phyloP scores from a whole-genome alignment of 2,797 vertebrate genomes.

The Sebastes baramenuke region DNA sequence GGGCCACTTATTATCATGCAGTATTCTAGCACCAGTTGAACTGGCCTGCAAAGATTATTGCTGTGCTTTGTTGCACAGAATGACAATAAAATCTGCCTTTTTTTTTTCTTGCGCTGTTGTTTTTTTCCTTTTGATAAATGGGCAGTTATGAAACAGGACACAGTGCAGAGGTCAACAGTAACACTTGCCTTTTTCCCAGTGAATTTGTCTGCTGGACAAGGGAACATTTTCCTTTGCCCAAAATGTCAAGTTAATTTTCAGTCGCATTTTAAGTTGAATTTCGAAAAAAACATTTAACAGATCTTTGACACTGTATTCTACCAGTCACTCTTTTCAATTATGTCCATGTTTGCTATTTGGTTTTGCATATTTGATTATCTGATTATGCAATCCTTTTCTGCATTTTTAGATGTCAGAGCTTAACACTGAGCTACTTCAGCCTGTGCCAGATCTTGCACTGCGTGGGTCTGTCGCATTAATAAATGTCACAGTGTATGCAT shows the following conservation, averaged over 20 bases:
- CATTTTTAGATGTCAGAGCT: not conserved
- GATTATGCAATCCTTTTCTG: not conserved
- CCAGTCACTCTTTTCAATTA: not conserved
- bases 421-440: not conserved
- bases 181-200: not conserved
- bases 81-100: conserved; percentile 17
- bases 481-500: not conserved
- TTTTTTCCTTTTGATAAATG: conserved; percentile 29
- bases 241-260: not conserved
- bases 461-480: not conserved
- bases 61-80: conserved; percentile 26
- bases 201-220: not conserved
- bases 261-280: not conserved
- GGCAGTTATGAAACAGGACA: not conserved
- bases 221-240: not conserved
- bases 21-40: conserved; percentile 40
- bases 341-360: not conserved
- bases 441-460: not conserved
- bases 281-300: not conserved
- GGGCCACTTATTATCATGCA: conserved; percentile 56
- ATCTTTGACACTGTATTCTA: not conserved
- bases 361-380: not conserved
- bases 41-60: conserved; percentile 43
- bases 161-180: not conserved
- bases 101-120: not conserved